phyloP scores from a whole-genome alignment of 2,797 vertebrate genomes.

The Nothura maculosa region DNA sequence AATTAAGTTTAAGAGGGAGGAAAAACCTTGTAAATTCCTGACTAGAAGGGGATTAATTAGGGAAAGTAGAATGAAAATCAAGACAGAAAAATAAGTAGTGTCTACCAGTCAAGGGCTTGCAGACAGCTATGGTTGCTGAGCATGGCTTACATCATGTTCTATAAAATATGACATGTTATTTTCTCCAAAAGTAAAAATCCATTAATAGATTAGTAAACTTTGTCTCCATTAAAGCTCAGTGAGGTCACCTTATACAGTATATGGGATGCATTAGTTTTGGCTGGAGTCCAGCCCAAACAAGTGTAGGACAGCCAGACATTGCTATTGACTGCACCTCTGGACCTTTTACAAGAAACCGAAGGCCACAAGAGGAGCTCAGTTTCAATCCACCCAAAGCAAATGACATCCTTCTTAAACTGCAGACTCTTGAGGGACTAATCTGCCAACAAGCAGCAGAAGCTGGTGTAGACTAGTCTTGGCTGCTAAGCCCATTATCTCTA shows the following conservation, averaged over 20 bases:
- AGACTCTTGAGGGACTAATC: background rate
- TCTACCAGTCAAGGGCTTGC: background rate
- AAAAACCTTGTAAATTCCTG: background rate
- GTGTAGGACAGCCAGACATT: background rate
- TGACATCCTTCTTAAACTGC: background rate
- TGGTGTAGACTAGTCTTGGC: background rate
- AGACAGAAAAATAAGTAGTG: background rate
- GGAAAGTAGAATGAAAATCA: conserved; percentile 24
- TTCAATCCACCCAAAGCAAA: background rate
- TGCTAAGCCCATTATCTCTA: background rate
- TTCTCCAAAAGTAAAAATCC: conserved; percentile 22
- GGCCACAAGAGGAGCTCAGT: background rate
- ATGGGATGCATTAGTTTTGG: background rate
- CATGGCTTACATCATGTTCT: background rate
- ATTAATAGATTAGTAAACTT: conserved; percentile 29
- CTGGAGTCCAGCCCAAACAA: background rate
- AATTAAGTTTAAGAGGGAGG: conserved; percentile 18
- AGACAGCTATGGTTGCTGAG: background rate
- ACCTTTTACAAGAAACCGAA: background rate
- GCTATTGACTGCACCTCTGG: background rate
- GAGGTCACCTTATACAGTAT: conserved; percentile 14
- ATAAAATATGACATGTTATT: conserved; percentile 30
- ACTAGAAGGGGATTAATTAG: background rate
- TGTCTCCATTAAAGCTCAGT: background rate
- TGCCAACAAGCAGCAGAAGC: background rate